A percentile compares a stretch with the other conserved stretches of the same genome.
Conservation (phyloP, 2,888 invertebrate genomes). For the Eurois occulta region DNA sequence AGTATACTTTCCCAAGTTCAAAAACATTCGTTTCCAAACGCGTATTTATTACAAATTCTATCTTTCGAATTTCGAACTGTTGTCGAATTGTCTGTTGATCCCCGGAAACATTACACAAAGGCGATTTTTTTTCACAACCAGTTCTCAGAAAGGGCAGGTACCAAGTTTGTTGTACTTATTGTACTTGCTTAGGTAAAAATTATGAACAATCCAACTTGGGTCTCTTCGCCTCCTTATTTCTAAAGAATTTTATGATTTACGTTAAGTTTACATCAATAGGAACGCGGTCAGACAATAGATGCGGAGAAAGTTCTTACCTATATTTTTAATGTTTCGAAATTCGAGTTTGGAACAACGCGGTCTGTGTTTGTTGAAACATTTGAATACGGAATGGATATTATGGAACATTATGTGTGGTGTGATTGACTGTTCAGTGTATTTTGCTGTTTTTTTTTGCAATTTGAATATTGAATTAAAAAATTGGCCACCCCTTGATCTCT, state of each 20-base stretch:
- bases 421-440: not conserved
- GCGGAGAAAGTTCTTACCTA: slow-evolving; percentile 59
- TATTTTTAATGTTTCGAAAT: slow-evolving; percentile 54
- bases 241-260: slow-evolving; percentile 68
- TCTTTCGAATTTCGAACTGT: slow-evolving; percentile 49
- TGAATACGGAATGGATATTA: slow-evolving; percentile 31
- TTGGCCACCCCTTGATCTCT: not conserved
- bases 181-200: slow-evolving; percentile 61
- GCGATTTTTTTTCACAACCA: slow-evolving; percentile 42
- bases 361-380: slow-evolving; percentile 22
- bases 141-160: slow-evolving; percentile 64
- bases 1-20: slow-evolving; percentile 30
- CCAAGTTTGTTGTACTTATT: slow-evolving; percentile 57
- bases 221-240: slow-evolving; percentile 44
- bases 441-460: not conserved
- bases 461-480: slow-evolving; percentile 13
- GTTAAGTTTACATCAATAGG: slow-evolving; percentile 57
- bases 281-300: slow-evolving; percentile 55
- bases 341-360: slow-evolving; percentile 40
- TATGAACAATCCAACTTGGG: slow-evolving; percentile 62
- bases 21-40: slow-evolving; percentile 46
- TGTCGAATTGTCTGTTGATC: slow-evolving; percentile 59
- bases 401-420: not conserved
- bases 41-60: slow-evolving; percentile 50
- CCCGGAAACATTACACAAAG: slow-evolving; percentile 65